phyloP scores from a whole-genome alignment of 2,797 vertebrate species.

The Myioborus melanocephalus region DNA sequence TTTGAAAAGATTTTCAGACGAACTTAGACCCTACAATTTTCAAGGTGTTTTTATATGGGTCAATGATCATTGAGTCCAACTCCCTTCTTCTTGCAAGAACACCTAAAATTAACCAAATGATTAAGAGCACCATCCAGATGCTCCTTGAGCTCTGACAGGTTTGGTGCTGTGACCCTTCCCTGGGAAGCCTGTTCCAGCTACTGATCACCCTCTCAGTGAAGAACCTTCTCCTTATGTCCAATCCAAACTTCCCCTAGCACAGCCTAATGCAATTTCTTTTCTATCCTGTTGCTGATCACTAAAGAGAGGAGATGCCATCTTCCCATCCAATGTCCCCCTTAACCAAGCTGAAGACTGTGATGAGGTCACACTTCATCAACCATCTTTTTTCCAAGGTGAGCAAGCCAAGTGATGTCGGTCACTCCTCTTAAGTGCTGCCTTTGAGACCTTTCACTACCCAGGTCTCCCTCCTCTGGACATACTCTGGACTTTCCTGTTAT shows the following conservation, averaged over 20 bases:
- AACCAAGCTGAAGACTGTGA: background rate
- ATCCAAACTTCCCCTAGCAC: background rate
- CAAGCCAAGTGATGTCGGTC: background rate
- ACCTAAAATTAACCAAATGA: background rate
- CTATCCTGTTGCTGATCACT: background rate
- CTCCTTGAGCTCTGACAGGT: background rate
- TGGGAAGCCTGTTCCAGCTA: background rate
- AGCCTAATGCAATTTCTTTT: background rate
- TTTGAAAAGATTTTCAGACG: background rate
- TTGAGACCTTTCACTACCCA: background rate
- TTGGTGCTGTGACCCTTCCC: background rate
- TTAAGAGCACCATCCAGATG: background rate
- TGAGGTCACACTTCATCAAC: background rate
- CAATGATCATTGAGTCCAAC: accelerated
- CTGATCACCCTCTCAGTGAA: background rate
- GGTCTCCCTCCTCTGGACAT: background rate
- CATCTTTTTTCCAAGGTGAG: background rate
- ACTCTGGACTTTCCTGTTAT: background rate
- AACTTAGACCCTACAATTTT: background rate
- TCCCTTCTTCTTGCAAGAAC: background rate
- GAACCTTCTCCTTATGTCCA: background rate
- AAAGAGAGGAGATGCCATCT: background rate
- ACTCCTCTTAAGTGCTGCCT: background rate
- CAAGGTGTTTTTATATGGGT: background rate
- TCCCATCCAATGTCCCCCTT: background rate